Conservation (phyloP, 2,113 vertebrate genomes). For the Clarias macrocephalus region DNA sequence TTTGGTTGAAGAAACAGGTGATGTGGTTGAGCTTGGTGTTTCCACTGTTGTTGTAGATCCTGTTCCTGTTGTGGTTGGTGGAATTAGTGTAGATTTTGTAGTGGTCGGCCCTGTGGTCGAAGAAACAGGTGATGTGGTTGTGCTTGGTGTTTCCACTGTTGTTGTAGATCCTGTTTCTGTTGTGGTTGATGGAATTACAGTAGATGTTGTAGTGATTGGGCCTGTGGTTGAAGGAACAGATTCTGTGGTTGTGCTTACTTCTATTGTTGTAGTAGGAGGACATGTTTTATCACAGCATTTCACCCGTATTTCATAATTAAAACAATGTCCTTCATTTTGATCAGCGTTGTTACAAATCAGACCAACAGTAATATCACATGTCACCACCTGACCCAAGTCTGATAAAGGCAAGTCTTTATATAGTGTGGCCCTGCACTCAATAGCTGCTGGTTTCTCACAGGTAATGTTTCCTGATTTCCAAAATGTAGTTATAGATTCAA, state of each 20-base stretch:
- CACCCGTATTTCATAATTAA: constrained; percentile 25
- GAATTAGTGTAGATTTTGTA: neutral
- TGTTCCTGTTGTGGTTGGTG: neutral
- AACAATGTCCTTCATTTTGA: neutral
- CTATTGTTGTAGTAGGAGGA: neutral
- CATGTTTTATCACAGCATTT: neutral
- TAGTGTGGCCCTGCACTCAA: neutral
- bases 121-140: no score
- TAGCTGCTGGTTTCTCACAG: neutral
- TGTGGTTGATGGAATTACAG: neutral
- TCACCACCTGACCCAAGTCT: neutral
- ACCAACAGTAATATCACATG: constrained; percentile 5
- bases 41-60: neutral
- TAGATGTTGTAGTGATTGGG: neutral
- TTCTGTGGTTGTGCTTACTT: neutral
- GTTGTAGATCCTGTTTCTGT: neutral
- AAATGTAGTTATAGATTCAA: neutral
- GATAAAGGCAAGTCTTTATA: neutral
- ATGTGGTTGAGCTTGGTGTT: neutral
- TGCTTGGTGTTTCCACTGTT: neutral
- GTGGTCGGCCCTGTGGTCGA: neutral
- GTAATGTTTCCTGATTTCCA: neutral
- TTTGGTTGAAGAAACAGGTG: no score
- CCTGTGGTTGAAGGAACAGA: neutral
- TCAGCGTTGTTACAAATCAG: constrained; percentile 8